A percentile compares a stretch with the other conserved stretches of the same genome.
phyloP scores from a whole-genome alignment of 2,888 invertebrate species.

The Rotaria socialis region DNA sequence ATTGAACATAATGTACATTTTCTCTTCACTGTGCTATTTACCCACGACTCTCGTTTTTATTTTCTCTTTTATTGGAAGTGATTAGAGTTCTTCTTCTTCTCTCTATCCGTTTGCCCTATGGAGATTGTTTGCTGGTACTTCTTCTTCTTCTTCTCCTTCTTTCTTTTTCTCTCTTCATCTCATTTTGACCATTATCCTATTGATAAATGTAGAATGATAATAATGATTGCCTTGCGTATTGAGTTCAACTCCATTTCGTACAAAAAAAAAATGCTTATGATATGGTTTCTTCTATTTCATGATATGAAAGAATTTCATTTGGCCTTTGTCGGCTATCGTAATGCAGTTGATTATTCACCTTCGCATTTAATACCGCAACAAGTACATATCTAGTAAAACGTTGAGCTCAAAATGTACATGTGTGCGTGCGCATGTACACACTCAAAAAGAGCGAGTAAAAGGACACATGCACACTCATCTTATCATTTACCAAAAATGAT shows the following conservation, averaged over 20 bases:
- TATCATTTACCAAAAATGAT: neutral
- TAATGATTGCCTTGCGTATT: neutral
- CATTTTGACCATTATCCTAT: conserved; percentile 5
- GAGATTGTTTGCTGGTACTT: neutral
- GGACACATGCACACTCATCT: neutral
- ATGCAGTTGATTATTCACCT: conserved; percentile 8
- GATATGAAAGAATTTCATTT: conserved; percentile 4
- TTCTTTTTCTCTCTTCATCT: neutral
- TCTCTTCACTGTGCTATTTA: conserved; percentile 21
- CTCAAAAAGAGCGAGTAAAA: neutral
- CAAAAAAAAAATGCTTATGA: neutral
- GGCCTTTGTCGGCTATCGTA: neutral
- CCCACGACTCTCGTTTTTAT: neutral
- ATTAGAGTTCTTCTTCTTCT: neutral
- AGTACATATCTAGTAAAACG: neutral
- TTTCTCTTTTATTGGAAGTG: conserved; percentile 5
- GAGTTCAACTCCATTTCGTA: neutral
- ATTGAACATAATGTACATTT: conserved; percentile 25
- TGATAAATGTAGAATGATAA: conserved; percentile 18
- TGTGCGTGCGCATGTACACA: neutral
- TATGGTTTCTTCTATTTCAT: neutral
- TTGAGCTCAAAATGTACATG: neutral
- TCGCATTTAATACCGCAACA: neutral
- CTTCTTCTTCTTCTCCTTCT: neutral
- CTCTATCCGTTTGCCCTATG: neutral